Conservation (phyloP, 2,113 vertebrate genomes). For the Ovis aries region DNA sequence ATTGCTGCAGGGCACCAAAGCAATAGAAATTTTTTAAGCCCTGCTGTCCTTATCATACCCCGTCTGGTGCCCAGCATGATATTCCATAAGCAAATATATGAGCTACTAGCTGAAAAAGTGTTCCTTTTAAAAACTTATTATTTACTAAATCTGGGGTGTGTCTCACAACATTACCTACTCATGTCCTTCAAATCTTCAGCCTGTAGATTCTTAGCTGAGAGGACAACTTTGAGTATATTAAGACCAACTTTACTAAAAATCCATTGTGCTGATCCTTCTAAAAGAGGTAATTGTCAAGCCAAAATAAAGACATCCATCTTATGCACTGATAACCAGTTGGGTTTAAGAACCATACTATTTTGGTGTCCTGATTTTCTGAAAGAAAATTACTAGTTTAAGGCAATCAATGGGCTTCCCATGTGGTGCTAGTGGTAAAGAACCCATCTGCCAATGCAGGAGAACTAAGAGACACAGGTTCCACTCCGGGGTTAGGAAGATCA, state of each 20-base stretch:
- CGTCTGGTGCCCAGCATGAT: conserved; percentile 48
- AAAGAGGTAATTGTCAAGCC: neutral
- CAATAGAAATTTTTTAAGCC: conserved; percentile 55
- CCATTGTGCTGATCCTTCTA: neutral
- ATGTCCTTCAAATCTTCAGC: conserved; percentile 61
- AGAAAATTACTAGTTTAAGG: neutral
- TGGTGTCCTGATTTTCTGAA: neutral
- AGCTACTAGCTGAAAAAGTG: conserved; percentile 60
- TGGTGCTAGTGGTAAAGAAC: neutral
- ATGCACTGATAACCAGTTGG: neutral
- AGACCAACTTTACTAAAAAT: conserved; percentile 31
- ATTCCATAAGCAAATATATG: conserved; percentile 63
- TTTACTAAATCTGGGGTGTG: conserved; percentile 45
- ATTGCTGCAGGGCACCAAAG: conserved; percentile 50
- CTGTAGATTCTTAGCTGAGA: conserved; percentile 55
- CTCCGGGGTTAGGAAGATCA: neutral
- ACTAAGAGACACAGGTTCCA: neutral
- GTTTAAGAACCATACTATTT: neutral
- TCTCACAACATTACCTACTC: conserved; percentile 55
- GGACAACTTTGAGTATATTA: neutral
- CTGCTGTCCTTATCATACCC: conserved; percentile 15
- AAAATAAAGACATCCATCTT: neutral
- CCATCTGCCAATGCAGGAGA: neutral
- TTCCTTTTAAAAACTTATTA: conserved; percentile 64
- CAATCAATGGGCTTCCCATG: neutral